Evolutionary conservation across 2,113 vertebrate genomes (phyloP).

Genomic region (Chaetodon trifascialis): DNA sequence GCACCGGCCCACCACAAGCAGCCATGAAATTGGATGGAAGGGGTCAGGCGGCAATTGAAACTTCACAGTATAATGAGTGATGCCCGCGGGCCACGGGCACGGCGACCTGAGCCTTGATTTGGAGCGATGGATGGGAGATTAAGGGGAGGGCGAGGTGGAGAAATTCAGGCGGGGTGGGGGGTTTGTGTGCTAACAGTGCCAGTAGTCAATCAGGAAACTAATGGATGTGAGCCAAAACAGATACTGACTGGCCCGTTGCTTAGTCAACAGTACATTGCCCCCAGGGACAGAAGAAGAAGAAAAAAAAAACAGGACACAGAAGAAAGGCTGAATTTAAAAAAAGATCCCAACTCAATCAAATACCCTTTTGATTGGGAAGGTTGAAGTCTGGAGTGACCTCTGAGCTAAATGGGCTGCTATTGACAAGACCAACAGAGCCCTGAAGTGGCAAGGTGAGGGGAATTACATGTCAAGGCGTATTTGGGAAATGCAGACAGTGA

Average conservation of each 20-base stretch:
- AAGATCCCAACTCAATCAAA: slow-evolving; percentile 15
- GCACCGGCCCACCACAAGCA: slow-evolving; percentile 36
- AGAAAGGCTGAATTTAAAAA: neutral
- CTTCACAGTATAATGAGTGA: slow-evolving; percentile 79
- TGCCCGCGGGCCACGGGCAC: slow-evolving; percentile 60
- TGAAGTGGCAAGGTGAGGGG: slow-evolving; percentile 58
- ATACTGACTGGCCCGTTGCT: slow-evolving; percentile 54
- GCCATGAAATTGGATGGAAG: slow-evolving; percentile 75
- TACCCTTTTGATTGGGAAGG: neutral
- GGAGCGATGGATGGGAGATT: slow-evolving; percentile 65
- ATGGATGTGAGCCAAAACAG: slow-evolving; percentile 64
- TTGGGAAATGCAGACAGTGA: slow-evolving; percentile 55
- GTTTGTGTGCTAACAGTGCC: slow-evolving; percentile 6
- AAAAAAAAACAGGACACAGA: neutral
- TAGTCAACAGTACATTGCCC: slow-evolving; percentile 37
- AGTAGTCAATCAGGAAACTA: slow-evolving; percentile 63
- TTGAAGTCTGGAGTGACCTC: slow-evolving; percentile 56
- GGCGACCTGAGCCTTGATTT: slow-evolving; percentile 63
- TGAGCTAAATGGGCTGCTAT: slow-evolving; percentile 58
- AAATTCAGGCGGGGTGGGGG: slow-evolving; percentile 18
- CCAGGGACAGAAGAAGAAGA: neutral
- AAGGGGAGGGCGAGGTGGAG: slow-evolving; percentile 35
- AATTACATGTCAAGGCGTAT: slow-evolving; percentile 77
- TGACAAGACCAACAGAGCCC: slow-evolving; percentile 50
- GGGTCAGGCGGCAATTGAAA: slow-evolving; percentile 74